Evolutionary conservation across 2,888 invertebrate genomes (phyloP).

Genomic region (Portevinia maculata): DNA sequence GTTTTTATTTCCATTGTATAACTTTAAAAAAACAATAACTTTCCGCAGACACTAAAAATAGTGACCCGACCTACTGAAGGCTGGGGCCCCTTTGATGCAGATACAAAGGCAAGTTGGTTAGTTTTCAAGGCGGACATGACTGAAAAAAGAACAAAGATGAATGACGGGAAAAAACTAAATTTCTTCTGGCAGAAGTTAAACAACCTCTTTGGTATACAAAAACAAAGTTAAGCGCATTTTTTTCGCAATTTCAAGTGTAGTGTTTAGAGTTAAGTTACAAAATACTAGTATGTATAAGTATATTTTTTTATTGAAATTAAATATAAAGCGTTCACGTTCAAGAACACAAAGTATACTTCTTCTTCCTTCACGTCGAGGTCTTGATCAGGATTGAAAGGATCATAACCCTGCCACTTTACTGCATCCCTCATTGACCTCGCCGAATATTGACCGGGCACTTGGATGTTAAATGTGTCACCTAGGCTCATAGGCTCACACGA

Average conservation of each 20-base stretch:
- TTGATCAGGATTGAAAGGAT: too few species aligned
- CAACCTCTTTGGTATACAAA: slow-evolving; percentile 77
- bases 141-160: slow-evolving; percentile 78
- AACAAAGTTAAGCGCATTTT: slow-evolving; percentile 11
- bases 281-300: not conserved
- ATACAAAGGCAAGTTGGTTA: slow-evolving; percentile 85
- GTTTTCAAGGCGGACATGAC: slow-evolving; percentile 84
- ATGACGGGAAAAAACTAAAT: slow-evolving; percentile 76
- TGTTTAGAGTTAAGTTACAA: slow-evolving; percentile 1
- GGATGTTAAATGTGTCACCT: too few species aligned
- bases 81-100: slow-evolving; percentile 87
- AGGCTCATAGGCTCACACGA: too few species aligned
- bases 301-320: slow-evolving; percentile 16
- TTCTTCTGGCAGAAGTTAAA: slow-evolving; percentile 79
- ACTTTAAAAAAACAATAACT: not conserved
- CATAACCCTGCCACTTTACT: too few species aligned
- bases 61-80: slow-evolving; percentile 83
- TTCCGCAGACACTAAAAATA: slow-evolving; percentile 80
- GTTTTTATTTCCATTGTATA: too few species aligned
- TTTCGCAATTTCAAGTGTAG: not conserved
- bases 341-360: not conserved
- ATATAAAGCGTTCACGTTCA: not conserved
- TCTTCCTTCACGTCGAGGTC: too few species aligned
- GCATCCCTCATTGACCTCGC: too few species aligned
- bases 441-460: too few species aligned